Percentiles rank a stretch among this genome's conserved stretches.
Evolutionary conservation across 2,888 invertebrate genomes (phyloP).

Genomic region (Fabriciana adippe): DNA sequence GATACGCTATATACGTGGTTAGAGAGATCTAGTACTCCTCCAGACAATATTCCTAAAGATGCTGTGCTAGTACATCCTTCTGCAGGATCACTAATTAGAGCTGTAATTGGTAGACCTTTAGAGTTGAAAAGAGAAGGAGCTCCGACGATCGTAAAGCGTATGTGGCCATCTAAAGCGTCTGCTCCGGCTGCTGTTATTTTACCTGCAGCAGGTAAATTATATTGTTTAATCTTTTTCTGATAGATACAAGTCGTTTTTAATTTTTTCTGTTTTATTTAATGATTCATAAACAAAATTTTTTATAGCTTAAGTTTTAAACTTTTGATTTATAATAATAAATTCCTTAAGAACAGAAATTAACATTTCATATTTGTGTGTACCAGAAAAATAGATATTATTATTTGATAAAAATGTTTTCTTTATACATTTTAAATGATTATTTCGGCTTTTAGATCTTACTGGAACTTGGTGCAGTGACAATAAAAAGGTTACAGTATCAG

Average conservation of each 20-base stretch:
- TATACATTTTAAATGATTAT: conserved; percentile 11
- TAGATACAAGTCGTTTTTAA: background rate
- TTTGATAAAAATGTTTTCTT: background rate
- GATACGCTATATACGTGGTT: conserved; percentile 64
- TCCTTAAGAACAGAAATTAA: background rate
- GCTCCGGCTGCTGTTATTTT: conserved; percentile 72
- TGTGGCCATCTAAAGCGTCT: conserved; percentile 75
- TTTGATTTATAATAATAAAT: background rate
- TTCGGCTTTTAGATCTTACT: conserved; percentile 57
- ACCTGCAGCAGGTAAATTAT: conserved; percentile 63
- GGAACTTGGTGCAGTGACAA: conserved; percentile 64
- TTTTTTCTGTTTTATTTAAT: background rate
- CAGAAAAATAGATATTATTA: too few relatives aligned
- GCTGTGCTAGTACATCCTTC: conserved; percentile 71
- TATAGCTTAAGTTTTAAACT: too few relatives aligned
- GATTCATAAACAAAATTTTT: too few relatives aligned
- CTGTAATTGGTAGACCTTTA: conserved; percentile 69
- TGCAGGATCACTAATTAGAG: conserved; percentile 64
- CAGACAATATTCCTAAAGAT: conserved; percentile 67
- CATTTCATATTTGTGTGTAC: too few relatives aligned
- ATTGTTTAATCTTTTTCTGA: background rate
- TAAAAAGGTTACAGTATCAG: conserved; percentile 63
- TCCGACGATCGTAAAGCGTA: conserved; percentile 65
- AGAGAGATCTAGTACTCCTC: conserved; percentile 59
- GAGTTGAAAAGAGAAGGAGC: conserved; percentile 63